Conservation (phyloP, 1,140 invertebrate genomes). For the Branchinecta lindahli region DNA sequence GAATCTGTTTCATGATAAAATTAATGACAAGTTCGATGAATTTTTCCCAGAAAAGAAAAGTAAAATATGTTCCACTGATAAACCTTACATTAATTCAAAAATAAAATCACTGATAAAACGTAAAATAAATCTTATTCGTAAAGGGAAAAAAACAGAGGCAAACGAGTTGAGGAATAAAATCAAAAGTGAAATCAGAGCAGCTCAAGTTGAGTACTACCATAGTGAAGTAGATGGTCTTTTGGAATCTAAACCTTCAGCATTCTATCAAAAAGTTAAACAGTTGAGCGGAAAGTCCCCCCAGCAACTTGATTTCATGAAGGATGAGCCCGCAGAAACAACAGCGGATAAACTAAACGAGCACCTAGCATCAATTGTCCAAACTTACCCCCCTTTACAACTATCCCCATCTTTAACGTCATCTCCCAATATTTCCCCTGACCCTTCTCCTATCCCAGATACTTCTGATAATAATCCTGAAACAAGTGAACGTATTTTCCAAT, state of each 20-base stretch:
- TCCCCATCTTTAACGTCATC: no score
- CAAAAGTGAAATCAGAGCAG: not conserved
- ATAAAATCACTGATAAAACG: not conserved
- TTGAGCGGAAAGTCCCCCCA: not conserved
- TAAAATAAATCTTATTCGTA: not conserved
- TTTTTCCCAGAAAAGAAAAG: constrained; percentile 1
- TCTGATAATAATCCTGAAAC: not conserved
- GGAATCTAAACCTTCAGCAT: not conserved
- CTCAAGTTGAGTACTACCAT: not conserved
- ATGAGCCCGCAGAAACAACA: not conserved
- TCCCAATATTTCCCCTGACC: no score
- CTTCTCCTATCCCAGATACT: not conserved
- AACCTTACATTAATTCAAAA: not conserved
- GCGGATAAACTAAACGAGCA: not conserved
- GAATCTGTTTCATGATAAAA: not conserved
- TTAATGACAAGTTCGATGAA: not conserved
- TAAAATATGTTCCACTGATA: not conserved
- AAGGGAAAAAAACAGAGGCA: not conserved
- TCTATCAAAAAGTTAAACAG: not conserved
- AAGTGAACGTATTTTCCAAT: not conserved
- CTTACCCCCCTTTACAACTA: not conserved
- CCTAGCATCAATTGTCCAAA: not conserved
- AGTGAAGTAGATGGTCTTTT: not conserved
- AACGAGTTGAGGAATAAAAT: not conserved
- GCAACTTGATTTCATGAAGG: not conserved